A percentile compares a stretch with the other conserved stretches of the same genome.
Conservation (phyloP, 2,113 vertebrate species). For the Elgaria multicarinata region DNA sequence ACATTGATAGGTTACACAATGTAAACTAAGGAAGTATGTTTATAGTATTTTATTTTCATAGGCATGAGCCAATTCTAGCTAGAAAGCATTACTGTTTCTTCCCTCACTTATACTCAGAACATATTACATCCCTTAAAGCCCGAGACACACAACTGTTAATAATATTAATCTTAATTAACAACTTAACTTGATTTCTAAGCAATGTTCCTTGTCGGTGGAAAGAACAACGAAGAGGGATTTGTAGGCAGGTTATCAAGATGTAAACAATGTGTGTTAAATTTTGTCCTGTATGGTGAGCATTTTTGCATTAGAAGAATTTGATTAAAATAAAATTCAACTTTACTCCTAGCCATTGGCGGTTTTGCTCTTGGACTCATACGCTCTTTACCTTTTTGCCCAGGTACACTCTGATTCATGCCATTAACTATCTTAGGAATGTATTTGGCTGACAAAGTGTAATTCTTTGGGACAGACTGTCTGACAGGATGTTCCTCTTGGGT, state of each 20-base stretch:
- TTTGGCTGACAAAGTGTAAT: background rate
- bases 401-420: background rate
- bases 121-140: slow-evolving; percentile 64
- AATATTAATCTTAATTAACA: slow-evolving; percentile 71
- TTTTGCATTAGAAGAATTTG: background rate
- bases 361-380: background rate
- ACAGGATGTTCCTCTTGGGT: background rate
- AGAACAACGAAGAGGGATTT: slow-evolving; percentile 61
- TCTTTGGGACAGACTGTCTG: background rate
- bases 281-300: slow-evolving; percentile 1
- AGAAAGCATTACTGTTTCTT: background rate
- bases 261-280: slow-evolving; percentile 63
- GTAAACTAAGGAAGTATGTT: background rate
- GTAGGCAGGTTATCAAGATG: slow-evolving; percentile 67
- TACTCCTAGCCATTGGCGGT: slow-evolving; percentile 45
- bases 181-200: slow-evolving; percentile 60
- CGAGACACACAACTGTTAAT: slow-evolving; percentile 42
- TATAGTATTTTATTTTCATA: background rate
- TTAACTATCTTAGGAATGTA: background rate
- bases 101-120: background rate
- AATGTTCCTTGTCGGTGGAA: slow-evolving; percentile 62
- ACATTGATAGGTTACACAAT: background rate
- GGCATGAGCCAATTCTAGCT: background rate
- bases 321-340: background rate
- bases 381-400: background rate